phyloP scores from a whole-genome alignment of 2,888 invertebrate genomes.

The Oegoconia quadripuncta region DNA sequence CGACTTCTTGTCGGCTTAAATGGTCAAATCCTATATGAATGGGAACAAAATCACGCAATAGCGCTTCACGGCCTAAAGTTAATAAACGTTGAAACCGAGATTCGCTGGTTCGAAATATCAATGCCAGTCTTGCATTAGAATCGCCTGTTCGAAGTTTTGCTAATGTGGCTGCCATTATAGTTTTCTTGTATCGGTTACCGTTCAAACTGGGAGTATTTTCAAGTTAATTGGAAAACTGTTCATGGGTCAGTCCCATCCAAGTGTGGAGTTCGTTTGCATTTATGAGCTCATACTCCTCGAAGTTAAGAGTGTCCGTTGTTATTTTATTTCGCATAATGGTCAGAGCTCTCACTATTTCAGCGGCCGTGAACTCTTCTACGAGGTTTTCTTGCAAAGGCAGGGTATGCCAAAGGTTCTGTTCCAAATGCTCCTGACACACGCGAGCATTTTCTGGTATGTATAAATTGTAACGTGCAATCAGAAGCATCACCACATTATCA shows the following conservation, averaged over 20 bases:
- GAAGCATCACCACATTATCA: conserved; percentile 10
- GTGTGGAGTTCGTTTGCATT: conserved; percentile 2
- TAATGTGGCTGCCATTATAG: conserved; percentile 10
- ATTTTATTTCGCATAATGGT: conserved; percentile 10
- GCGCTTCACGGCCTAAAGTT: too few relatives aligned
- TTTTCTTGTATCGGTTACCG: conserved; percentile 2
- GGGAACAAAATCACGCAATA: too few relatives aligned
- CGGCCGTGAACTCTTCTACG: conserved; percentile 13
- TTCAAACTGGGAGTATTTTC: conserved; percentile 7
- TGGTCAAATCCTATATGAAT: too few relatives aligned
- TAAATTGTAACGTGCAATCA: conserved; percentile 11
- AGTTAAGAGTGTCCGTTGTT: conserved; percentile 8
- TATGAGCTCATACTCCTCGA: conserved; percentile 8
- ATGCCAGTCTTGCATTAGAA: not conserved
- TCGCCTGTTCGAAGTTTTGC: conserved; percentile 10
- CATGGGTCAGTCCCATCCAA: conserved; percentile 8
- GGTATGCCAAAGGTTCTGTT: conserved; percentile 13
- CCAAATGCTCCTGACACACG: conserved; percentile 15
- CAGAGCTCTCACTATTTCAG: conserved; percentile 9
- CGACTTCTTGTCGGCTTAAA: not conserved
- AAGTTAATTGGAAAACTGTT: conserved; percentile 11
- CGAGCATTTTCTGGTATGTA: conserved; percentile 13
- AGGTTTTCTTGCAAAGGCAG: conserved; percentile 13
- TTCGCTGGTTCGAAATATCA: not conserved
- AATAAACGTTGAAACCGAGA: too few relatives aligned